Evolutionary conservation across 2,888 invertebrate species (phyloP).

Genomic region (Drepana falcataria): DNA sequence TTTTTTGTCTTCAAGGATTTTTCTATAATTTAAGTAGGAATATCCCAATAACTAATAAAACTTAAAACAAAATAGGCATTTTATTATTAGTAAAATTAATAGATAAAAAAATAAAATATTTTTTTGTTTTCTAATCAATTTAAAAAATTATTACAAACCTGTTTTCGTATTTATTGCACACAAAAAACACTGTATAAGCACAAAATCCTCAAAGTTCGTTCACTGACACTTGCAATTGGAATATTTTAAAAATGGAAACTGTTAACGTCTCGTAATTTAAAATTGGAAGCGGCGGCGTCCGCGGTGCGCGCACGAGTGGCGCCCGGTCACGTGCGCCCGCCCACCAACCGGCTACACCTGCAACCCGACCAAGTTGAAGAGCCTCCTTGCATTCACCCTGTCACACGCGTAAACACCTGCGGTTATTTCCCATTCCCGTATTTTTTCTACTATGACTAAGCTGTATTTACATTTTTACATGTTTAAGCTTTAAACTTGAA

Average conservation of each 20-base stretch:
- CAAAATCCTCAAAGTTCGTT: conserved; percentile 67
- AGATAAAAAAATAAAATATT: too few relatives aligned
- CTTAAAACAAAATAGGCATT: too few relatives aligned
- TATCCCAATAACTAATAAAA: too few relatives aligned
- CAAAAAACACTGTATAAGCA: conserved; percentile 43
- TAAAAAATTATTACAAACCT: not conserved
- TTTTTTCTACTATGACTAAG: conserved; percentile 7
- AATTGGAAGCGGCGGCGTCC: conserved; percentile 61
- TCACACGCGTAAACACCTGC: conserved; percentile 4
- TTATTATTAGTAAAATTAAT: too few relatives aligned
- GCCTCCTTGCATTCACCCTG: conserved; percentile 24
- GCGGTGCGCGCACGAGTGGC: conserved; percentile 74
- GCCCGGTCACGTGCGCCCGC: conserved; percentile 59
- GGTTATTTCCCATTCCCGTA: conserved; percentile 42
- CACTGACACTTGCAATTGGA: conserved; percentile 58
- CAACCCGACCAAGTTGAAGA: conserved; percentile 54
- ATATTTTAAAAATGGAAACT: conserved; percentile 42
- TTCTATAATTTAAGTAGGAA: too few relatives aligned
- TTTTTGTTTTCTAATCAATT: too few relatives aligned
- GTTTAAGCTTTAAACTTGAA: not conserved
- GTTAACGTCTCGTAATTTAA: conserved; percentile 50
- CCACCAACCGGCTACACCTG: conserved; percentile 45
- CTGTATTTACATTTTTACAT: too few relatives aligned
- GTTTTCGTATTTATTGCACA: conserved; percentile 19
- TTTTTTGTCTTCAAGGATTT: not conserved